These are phyloP conservation scores for Colostygia pectinataria DNA, from an alignment of 2,888 invertebrate genomes.

Conservation along the genomic window DNA sequence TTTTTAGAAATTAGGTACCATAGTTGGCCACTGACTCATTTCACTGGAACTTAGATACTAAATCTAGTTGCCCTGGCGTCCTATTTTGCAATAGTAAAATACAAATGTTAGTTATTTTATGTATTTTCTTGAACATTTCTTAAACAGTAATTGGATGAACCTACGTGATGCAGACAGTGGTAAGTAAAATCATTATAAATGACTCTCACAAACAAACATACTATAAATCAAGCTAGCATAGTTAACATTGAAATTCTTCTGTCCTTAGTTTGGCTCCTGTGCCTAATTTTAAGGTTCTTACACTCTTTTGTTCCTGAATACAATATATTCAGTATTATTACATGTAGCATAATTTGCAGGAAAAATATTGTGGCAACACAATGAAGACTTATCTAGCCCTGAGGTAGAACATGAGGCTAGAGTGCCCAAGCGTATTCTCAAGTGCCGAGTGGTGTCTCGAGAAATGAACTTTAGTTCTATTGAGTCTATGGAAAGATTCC, in stretches of 20 bases:
- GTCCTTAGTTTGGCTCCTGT: too few species aligned
- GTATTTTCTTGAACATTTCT: slow-evolving; percentile 47
- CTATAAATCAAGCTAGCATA: too few species aligned
- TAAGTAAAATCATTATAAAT: slow-evolving; percentile 37
- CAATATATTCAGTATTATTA: too few species aligned
- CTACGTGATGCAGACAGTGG: slow-evolving; percentile 94
- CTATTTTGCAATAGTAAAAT: background rate
- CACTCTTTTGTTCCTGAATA: too few species aligned
- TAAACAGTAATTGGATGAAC: slow-evolving; percentile 96
- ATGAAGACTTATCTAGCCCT: slow-evolving; percentile 95
- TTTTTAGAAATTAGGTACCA: too few species aligned
- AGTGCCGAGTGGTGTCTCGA: slow-evolving; percentile 94
- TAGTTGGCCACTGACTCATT: too few species aligned
- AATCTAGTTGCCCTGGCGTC: too few species aligned
- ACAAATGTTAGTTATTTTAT: too few species aligned
- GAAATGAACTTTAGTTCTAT: slow-evolving; percentile 96
- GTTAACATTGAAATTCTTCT: too few species aligned
- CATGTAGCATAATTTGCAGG: slow-evolving; percentile 74
- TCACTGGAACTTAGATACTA: too few species aligned
- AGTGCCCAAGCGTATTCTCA: slow-evolving; percentile 97
- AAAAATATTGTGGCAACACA: slow-evolving; percentile 97
- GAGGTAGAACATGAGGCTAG: slow-evolving; percentile 96
- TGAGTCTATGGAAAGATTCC: slow-evolving; percentile 97
- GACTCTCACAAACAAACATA: too few species aligned
- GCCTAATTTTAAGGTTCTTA: too few species aligned